phyloP scores from a whole-genome alignment of 2,888 invertebrate genomes.

The Agapetus fuscipes region DNA sequence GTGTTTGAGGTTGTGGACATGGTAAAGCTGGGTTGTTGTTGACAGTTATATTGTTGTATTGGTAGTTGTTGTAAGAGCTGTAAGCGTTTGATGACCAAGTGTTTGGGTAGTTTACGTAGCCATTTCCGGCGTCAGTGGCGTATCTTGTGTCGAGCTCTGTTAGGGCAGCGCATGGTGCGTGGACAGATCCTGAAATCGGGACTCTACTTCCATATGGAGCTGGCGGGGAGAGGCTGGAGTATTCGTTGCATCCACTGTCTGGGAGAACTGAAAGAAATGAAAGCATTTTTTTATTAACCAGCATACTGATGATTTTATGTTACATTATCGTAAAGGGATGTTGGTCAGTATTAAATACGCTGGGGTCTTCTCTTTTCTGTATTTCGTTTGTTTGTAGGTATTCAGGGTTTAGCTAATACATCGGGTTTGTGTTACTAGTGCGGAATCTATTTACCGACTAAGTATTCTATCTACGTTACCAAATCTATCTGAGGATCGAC shows the following conservation, averaged over 20 bases:
- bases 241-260: conserved; percentile 31
- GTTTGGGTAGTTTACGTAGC: conserved; percentile 48
- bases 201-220: neutral
- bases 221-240: conserved; percentile 21
- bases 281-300: too few species aligned
- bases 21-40: conserved; percentile 37
- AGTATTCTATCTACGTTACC: too few species aligned
- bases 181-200: too few species aligned
- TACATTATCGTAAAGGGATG: too few species aligned
- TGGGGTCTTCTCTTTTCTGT: too few species aligned
- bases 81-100: conserved; percentile 55
- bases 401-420: too few species aligned
- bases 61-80: conserved; percentile 55
- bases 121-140: conserved; percentile 21
- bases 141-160: conserved; percentile 43
- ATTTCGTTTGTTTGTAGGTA: too few species aligned
- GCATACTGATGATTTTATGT: too few species aligned
- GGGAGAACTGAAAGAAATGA: conserved; percentile 39
- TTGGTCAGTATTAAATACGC: too few species aligned
- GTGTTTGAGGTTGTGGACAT: conserved; percentile 46
- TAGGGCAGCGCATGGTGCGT: conserved; percentile 29
- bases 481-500: too few species aligned
- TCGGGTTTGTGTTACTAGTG: too few species aligned
- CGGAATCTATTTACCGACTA: too few species aligned
- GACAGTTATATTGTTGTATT: conserved; percentile 50